Percentiles rank a stretch among this genome's conserved stretches.
Evolutionary conservation across 2,888 invertebrate genomes (phyloP).

Genomic region (Boloria selene): DNA sequence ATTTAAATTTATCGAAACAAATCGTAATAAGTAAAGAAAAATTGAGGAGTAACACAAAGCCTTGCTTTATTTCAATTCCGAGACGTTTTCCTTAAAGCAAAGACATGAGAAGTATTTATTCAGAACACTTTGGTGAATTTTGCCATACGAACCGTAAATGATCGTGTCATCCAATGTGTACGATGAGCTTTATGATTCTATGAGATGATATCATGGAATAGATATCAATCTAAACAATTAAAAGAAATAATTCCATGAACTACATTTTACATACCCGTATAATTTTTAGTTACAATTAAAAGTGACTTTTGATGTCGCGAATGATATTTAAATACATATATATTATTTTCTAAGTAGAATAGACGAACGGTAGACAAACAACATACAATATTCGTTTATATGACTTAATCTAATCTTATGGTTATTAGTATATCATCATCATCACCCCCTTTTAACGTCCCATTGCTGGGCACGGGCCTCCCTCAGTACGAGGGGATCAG

Average conservation of each 20-base stretch:
- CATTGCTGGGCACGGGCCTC: too few relatives aligned
- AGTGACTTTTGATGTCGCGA: too few relatives aligned
- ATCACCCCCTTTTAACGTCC: too few relatives aligned
- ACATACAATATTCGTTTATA: too few relatives aligned
- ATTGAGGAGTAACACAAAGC: not conserved
- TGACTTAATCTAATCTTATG: too few relatives aligned
- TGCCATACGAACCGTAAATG: not conserved
- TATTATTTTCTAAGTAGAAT: too few relatives aligned
- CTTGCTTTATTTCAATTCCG: conserved; percentile 11
- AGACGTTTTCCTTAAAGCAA: conserved; percentile 7
- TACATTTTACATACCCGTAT: too few relatives aligned
- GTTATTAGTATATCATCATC: too few relatives aligned
- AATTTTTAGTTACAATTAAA: too few relatives aligned
- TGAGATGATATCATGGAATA: conserved; percentile 1
- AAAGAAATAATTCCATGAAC: not conserved
- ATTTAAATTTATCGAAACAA: conserved; percentile 8
- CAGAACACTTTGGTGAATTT: conserved; percentile 9
- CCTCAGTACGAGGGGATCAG: too few relatives aligned
- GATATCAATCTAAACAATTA: not conserved
- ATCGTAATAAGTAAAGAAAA: conserved; percentile 4
- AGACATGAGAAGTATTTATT: not conserved
- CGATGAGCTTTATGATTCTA: not conserved
- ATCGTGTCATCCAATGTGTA: conserved; percentile 7
- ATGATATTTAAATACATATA: too few relatives aligned
- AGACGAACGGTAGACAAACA: too few relatives aligned